Evolutionary conservation across 2,113 vertebrate genomes (phyloP), one percentile per base, ranked within the genome.

Genomic region (Coryphaenoides rupestris): DNA sequence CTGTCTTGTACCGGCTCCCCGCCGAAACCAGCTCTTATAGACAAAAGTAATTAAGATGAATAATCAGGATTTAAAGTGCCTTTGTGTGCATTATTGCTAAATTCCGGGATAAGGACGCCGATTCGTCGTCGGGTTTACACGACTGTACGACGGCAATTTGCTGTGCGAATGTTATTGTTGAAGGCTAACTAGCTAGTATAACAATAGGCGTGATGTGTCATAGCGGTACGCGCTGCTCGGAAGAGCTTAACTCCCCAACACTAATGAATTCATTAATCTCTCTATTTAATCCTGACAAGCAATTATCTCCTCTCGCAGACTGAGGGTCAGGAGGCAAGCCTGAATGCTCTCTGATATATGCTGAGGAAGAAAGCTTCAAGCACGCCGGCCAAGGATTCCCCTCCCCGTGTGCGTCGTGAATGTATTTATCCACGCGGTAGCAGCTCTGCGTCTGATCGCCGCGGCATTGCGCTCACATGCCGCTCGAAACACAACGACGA

Each of bases 1-100:
- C 91, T 92, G 90, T 91, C 92, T 91, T 74, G 73, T 81, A 82
- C 78, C 88, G 82, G 90, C 90, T 84, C 62, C n/a, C 61, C 63
- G 49, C 65, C 69, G 46, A 68, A 73, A 63, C 45, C 0, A 1
- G 81, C 90, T 89, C 85, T 78, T 88, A 86, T 82, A 89, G 88
- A 89, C 91, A 89, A 84, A 90, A 89, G 91, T 95, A 94, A 95
- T 95, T 93, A 94, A 94, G 93, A 94, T 93, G 92, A 94, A 95
- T 93, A 90, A 92, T 90, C 81, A 58, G 80, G 81, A 80, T 88
- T 81, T 90, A 80, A 87, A 89, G 87, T 85, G 84, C 90, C 90
- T 91, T 91, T 89, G 78, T 93, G 88, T 89, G 88, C 87, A 86
- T 78, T 72, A 64, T 74, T 77, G 74, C 71, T 69, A 65, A 70